Evolutionary conservation across 2,888 invertebrate genomes (phyloP), one percentile per base, ranked within the genome.

Genomic region (Chesias legatella): DNA sequence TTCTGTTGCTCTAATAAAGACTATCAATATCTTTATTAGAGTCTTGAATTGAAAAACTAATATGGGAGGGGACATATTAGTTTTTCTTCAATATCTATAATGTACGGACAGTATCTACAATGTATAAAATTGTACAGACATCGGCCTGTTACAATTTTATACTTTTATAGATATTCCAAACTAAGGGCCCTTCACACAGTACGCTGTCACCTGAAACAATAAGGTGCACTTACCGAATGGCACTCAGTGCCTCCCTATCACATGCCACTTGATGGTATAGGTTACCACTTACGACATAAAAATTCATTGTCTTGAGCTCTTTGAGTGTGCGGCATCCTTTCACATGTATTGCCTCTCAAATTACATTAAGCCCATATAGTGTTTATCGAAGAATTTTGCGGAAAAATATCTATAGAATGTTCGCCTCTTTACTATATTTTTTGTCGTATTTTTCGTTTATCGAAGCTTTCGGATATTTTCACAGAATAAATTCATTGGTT

Each of bases 221-320:
- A 28, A 34, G 21, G 20, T 24, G 32, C 40, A 44, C 39, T 34
- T 17, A 34, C 2, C 13, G 13, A 17, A 17, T 5, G 13, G 3
- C 13, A 17, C 13, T 17, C 13, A 17, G 5, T 5, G 13, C 13
- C 13, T 17, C 2, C 35, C 27, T 35, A 42, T 31, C 22, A 42
- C 31, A 33, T 25, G 45, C 33, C 40, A 45, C 39, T 35, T 27
- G 28, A 32, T 22, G 44, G 40, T 45, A 40, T 45, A 37, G 36
- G 45, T 47, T 47, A 47, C 38, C 35, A 32, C 48, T 38, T 20
- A 33, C 6, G 13, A 31, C 28, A 34, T 45, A 37, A 46, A 47
- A 43, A 45, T 28, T 50, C 49, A 48, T 62, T 60, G 51, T 59
- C 54, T 51, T 47, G 54, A 67, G 59, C 50, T 51, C 56, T 56